These are phyloP conservation scores for Hippopotamus amphibius DNA, from an alignment of 2,113 vertebrate species.

Conservation along the genomic window DNA sequence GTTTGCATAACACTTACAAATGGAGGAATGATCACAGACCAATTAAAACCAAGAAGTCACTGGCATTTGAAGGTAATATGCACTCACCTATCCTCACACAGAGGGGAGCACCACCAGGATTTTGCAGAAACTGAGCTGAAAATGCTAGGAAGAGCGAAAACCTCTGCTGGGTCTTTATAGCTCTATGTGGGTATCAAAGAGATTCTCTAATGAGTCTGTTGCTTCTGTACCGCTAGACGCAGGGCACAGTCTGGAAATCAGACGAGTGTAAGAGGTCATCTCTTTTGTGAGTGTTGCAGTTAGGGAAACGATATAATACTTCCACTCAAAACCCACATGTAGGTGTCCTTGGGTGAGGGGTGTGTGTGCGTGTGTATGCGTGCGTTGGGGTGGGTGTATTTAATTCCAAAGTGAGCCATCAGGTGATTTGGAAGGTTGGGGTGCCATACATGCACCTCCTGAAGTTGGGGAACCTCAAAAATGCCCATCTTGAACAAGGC, in stretches of 20 bases:
- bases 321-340: background rate
- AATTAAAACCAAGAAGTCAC: background rate
- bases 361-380: no score
- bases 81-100: background rate
- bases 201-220: no score
- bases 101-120: background rate
- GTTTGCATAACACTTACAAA: background rate
- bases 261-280: background rate
- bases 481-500: background rate
- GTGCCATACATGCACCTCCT: no score
- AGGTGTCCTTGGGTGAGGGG: background rate
- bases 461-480: background rate
- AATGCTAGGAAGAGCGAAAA: background rate
- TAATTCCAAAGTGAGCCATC: background rate
- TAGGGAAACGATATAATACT: background rate
- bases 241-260: background rate
- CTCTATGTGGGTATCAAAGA: accelerated
- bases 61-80: background rate
- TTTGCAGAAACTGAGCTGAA: background rate
- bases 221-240: background rate
- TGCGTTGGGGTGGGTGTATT: no score
- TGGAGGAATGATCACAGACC: background rate
- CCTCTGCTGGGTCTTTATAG: background rate
- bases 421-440: background rate
- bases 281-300: background rate